Percentiles rank a stretch among this genome's conserved stretches.
phyloP scores from a whole-genome alignment of 2,888 invertebrate species.

The Lasioglossum figueresi region DNA sequence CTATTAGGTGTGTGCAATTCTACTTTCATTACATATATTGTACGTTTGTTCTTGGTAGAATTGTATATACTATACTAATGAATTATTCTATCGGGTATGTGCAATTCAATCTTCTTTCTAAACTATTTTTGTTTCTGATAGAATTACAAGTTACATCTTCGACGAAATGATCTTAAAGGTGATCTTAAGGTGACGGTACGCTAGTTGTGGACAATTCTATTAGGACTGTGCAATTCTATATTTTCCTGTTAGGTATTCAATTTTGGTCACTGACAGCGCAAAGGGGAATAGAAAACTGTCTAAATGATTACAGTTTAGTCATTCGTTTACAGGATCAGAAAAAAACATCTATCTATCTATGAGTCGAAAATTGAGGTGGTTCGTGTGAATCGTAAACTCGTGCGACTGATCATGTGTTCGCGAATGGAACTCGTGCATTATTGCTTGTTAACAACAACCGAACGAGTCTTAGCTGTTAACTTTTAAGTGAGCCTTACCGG shows the following conservation, averaged over 20 bases:
- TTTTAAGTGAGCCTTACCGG: slow-evolving; percentile 10
- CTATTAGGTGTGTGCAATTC: slow-evolving; percentile 2
- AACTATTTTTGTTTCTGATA: neutral
- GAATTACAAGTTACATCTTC: neutral
- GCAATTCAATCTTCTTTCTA: neutral
- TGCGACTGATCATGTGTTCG: neutral
- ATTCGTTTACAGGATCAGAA: neutral
- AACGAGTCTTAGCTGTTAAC: slow-evolving; percentile 4
- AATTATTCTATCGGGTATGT: neutral
- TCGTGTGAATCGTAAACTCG: neutral
- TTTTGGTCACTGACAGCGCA: neutral
- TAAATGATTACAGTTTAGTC: neutral
- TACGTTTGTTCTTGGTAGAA: neutral
- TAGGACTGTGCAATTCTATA: neutral
- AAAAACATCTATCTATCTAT: neutral
- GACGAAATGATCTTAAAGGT: neutral
- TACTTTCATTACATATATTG: slow-evolving; percentile 1
- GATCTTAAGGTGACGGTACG: neutral
- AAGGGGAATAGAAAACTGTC: neutral
- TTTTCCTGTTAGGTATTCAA: neutral
- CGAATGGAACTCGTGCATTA: slow-evolving; percentile 8
- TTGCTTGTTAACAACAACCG: slow-evolving; percentile 5
- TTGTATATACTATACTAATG: neutral
- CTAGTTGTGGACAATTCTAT: neutral
- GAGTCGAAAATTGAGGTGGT: neutral